Base-by-base conservation (phyloP, 2,113 vertebrate genomes). In the Ciconia maguari region DNA sequence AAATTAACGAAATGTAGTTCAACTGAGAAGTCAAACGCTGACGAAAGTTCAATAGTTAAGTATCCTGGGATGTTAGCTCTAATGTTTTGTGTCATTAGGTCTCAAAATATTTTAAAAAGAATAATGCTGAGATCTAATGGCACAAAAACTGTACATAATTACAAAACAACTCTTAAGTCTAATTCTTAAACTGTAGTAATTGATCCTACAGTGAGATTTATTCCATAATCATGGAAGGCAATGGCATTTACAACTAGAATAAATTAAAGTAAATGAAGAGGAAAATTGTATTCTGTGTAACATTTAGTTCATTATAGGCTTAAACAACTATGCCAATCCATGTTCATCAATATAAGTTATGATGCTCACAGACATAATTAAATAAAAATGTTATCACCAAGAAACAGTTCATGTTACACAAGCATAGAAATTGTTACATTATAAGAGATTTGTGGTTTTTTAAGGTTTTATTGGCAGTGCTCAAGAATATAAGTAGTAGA, bases 181-280 rank as follows among this genome's bases (percentile, higher is more conserved):
- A 94, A 96, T 96, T 98, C 92, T 96, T 94, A 96, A 97, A 93
- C 44, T 95, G 49, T 82, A 95, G 62, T 94, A 98, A 93, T 94
- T 97, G 95, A 98, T 97, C 79, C 90, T 97, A 93, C 71, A 95
- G 89, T 97, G 93, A 98, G 87, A 97, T 98, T 97, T 97, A 97
- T 97, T 96, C 88, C 19, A 1, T 95, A 89, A 95, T 96, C 97
- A 93, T 86, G 72, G 86, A 98, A 97, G 48, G 84, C 93, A 97
- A 89, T 90, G 62, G 51, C 91, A 98, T 97, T 97, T 97, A 97
- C 94, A 96, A 92, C 90, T 91, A 97, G 84, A 98, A 98, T 97
- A 98, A 97, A 97, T 97, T 98, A 97, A 97, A 98, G 68, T 96
- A 98, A 97, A 97, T 98, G 94, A 98, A 97, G 96, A 98, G 96